Evolutionary conservation across 2,113 vertebrate species (phyloP), one percentile per base, ranked within the genome.

Genomic region (Herpetotheres cachinnans): DNA sequence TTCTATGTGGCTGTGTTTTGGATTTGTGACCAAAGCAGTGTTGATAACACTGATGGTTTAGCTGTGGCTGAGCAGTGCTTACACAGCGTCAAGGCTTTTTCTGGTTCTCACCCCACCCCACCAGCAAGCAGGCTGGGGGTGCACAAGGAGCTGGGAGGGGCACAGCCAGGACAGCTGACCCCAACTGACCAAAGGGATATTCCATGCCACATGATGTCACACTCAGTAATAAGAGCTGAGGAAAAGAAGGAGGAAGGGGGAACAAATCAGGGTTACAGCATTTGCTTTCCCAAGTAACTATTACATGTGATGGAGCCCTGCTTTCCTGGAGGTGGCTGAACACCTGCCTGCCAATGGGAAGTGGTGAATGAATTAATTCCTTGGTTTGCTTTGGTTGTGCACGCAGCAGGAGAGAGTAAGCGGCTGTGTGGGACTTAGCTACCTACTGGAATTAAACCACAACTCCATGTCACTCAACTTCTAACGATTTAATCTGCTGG

Each of bases 81-180:
- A 27, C 13, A 34, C 13, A 72, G 10, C 1, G 5, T 9, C 19
- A 44, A 27, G 38, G 32, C 1, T 49, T 65, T 66, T 89, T 72
- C 26, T 61, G 52, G 2, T 54, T 34, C 55, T 93, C 82, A 63
- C 9, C 7, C 8, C 1, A 1, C 13, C 25, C 2, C 13, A 30
- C 7, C 15, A 24, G 7, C 0, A 1, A 50, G 34, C 1, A 67
- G 19, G 12, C 14, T 52, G 21, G 32, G 10, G 18, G 1, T 21
- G 16, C 22, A 65, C 34, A 49, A 54, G 49, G 6, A 49, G 1
- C 0, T 69, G 44, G 29, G 47, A 66, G 12, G 10, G 15, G n/a
- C n/a, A n/a, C n/a, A n/a, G n/a, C n/a, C n/a, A n/a, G n/a, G n/a
- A n/a, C n/a, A n/a, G n/a, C n/a, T n/a, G n/a, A n/a, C n/a, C n/a